A percentile compares a stretch with the other conserved stretches of the same genome.
Conservation (phyloP, 2,888 invertebrate genomes). For the Pycnomerus fuliginosus region DNA sequence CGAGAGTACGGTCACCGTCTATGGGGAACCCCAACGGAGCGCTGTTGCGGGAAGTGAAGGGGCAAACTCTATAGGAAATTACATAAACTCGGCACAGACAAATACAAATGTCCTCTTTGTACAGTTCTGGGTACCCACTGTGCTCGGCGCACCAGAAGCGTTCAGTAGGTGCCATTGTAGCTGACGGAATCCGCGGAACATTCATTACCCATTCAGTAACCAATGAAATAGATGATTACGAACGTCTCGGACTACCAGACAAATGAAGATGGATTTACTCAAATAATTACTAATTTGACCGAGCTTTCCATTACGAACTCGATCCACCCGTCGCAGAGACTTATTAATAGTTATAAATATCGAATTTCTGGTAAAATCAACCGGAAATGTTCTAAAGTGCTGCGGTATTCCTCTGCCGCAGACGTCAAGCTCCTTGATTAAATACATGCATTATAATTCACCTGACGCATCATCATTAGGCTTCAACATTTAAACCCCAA, state of each 20-base stretch:
- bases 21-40: conserved; percentile 47
- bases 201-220: conserved; percentile 55
- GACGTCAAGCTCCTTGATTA: too few species aligned
- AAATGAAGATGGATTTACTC: conserved; percentile 53
- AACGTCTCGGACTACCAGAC: conserved; percentile 52
- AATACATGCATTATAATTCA: too few species aligned
- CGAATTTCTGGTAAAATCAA: conserved; percentile 1
- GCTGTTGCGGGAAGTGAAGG: conserved; percentile 42
- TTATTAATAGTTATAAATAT: conserved; percentile 9
- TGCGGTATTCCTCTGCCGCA: too few species aligned
- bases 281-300: conserved; percentile 56
- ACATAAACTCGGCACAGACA: conserved; percentile 57
- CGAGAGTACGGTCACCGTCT: conserved; percentile 42
- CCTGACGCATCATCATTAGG: too few species aligned
- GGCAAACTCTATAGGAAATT: conserved; percentile 56
- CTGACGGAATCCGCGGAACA: conserved; percentile 53
- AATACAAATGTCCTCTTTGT: conserved; percentile 57
- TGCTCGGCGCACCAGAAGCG: conserved; percentile 49
- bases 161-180: conserved; percentile 51
- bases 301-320: conserved; percentile 49
- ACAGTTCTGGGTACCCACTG: conserved; percentile 52
- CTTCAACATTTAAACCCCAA: too few species aligned
- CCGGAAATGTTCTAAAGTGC: conserved; percentile 1
- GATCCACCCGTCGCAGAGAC: conserved; percentile 34
- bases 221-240: conserved; percentile 56